phyloP scores from a whole-genome alignment of 2,888 invertebrate genomes.

The Hylaea fasciaria region DNA sequence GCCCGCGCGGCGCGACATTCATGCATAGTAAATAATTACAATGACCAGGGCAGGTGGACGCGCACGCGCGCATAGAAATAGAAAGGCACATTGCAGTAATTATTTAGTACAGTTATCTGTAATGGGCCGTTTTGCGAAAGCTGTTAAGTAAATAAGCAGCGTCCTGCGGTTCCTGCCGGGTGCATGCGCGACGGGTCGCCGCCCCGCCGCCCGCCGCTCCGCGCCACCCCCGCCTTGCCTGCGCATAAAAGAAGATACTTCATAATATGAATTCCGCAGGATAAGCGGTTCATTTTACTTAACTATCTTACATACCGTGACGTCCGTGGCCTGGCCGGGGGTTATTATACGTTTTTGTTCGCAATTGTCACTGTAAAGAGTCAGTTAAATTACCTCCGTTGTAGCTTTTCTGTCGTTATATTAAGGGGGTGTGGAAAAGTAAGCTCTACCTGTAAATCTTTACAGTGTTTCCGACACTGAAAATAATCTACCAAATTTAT shows the following conservation, averaged over 20 bases:
- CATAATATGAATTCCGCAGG: slow-evolving; percentile 66
- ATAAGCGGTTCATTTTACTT: slow-evolving; percentile 55
- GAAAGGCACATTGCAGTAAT: slow-evolving; percentile 85
- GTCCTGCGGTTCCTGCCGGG: slow-evolving; percentile 77
- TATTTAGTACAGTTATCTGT: slow-evolving; percentile 84
- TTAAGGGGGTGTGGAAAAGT: background rate
- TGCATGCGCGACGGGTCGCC: slow-evolving; percentile 53
- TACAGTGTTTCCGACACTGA: too few species aligned
- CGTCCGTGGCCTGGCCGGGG: slow-evolving; percentile 38
- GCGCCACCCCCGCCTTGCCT: slow-evolving; percentile 34
- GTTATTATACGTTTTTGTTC: slow-evolving; percentile 45
- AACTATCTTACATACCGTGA: slow-evolving; percentile 49
- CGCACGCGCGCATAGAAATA: slow-evolving; percentile 83
- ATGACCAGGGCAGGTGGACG: slow-evolving; percentile 82
- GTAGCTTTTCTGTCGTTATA: slow-evolving; percentile 1
- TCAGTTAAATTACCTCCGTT: background rate
- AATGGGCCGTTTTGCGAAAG: slow-evolving; percentile 84
- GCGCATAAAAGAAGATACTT: slow-evolving; percentile 46
- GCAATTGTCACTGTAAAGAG: background rate
- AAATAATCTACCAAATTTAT: too few species aligned
- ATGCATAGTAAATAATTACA: slow-evolving; percentile 85
- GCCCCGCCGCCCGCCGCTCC: slow-evolving; percentile 28
- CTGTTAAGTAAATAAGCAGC: slow-evolving; percentile 83
- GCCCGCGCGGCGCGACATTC: slow-evolving; percentile 67
- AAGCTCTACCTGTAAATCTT: background rate